Percentiles rank a stretch among this genome's conserved stretches.
phyloP scores from a whole-genome alignment of 2,797 vertebrate genomes.

The Lutjanus argentimaculatus region DNA sequence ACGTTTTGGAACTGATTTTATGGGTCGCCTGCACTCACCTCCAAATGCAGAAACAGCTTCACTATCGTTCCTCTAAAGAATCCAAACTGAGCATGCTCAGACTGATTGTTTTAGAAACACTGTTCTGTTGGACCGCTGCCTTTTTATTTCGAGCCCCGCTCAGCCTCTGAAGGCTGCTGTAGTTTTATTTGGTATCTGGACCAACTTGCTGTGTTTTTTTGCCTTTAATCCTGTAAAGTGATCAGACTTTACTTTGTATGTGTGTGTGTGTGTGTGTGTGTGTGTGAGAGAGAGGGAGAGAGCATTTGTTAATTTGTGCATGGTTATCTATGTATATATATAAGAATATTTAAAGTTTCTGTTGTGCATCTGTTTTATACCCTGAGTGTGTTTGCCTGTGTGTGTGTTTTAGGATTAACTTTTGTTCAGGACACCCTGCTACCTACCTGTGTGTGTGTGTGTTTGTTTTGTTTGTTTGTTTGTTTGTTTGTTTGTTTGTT shows the following conservation, averaged over 20 bases:
- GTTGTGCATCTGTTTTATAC: slow-evolving; percentile 75
- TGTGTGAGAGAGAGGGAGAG: slow-evolving; percentile 28
- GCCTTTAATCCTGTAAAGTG: slow-evolving; percentile 61
- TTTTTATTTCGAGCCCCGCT: slow-evolving; percentile 61
- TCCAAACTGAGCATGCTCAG: slow-evolving; percentile 27
- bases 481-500: no score
- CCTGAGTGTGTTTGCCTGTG: slow-evolving; percentile 31
- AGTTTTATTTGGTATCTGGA: slow-evolving; percentile 76
- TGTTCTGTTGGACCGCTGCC: slow-evolving; percentile 1
- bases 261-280: slow-evolving; percentile 29
- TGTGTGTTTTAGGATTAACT: slow-evolving; percentile 24
- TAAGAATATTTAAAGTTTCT: slow-evolving; percentile 77
- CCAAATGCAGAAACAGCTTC: background rate
- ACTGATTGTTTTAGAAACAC: background rate
- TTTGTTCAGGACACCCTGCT: slow-evolving; percentile 17
- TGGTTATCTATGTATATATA: slow-evolving; percentile 60
- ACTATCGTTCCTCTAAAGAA: no score
- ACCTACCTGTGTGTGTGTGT: background rate
- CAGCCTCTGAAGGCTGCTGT: slow-evolving; percentile 42
- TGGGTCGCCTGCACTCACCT: background rate
- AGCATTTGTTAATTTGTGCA: slow-evolving; percentile 24
- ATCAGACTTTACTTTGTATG: slow-evolving; percentile 48
- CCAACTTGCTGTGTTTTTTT: slow-evolving; percentile 79
- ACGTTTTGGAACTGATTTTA: no score
- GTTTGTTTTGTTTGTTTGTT: no score